Evolutionary conservation across 2,888 invertebrate genomes (phyloP).

Genomic region (Pinctada fucata): DNA sequence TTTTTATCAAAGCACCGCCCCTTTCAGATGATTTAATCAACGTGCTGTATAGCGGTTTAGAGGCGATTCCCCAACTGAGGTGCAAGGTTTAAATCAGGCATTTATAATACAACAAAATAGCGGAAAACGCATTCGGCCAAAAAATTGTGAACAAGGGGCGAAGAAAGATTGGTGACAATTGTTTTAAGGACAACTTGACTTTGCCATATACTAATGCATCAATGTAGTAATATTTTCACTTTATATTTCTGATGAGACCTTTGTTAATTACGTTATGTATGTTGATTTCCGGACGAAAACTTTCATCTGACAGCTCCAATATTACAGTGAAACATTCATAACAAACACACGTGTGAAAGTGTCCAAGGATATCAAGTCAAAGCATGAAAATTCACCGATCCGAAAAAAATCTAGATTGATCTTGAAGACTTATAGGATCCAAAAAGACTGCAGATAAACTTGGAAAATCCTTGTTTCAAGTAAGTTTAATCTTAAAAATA

Average conservation of each 20-base stretch:
- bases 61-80: conserved; percentile 31
- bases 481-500: too few relatives aligned
- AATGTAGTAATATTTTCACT: too few relatives aligned
- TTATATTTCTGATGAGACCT: too few relatives aligned
- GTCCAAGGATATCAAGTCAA: conserved; percentile 15
- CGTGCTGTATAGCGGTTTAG: conserved; percentile 36
- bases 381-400: conserved; percentile 3
- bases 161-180: not conserved
- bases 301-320: conserved; percentile 19
- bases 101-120: conserved; percentile 40
- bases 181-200: not conserved
- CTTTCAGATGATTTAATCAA: conserved; percentile 37
- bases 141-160: conserved; percentile 12
- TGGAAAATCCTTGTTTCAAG: too few relatives aligned
- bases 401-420: not conserved
- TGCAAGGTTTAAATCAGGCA: conserved; percentile 42
- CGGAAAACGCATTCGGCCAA: conserved; percentile 40
- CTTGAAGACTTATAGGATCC: too few relatives aligned
- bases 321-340: conserved; percentile 20
- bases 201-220: too few relatives aligned
- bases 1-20: conserved; percentile 24
- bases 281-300: conserved; percentile 23
- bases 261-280: not conserved
- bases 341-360: conserved; percentile 28
- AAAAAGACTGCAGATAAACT: too few relatives aligned